Conservation (phyloP, 2,113 vertebrate species). For the Larimichthys crocea region DNA sequence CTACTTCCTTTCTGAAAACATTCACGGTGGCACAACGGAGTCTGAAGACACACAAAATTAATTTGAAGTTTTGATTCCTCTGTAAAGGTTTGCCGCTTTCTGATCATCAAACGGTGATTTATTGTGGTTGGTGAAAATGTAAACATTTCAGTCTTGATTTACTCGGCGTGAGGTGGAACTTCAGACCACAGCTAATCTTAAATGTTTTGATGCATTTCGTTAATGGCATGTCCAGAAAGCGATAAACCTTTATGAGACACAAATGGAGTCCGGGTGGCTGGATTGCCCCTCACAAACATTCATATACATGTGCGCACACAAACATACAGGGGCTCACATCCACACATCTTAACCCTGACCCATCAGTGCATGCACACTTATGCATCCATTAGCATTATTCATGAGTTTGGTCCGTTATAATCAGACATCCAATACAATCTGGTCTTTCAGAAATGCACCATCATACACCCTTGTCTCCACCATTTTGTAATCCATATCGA, state of each 20-base stretch:
- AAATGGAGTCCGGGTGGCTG: slow-evolving; percentile 21
- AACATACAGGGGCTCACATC: slow-evolving; percentile 28
- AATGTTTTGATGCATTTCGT: not conserved
- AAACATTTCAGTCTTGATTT: not conserved
- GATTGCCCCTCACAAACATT: slow-evolving; percentile 53
- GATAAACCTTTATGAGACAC: slow-evolving; percentile 33
- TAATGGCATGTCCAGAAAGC: slow-evolving; percentile 58
- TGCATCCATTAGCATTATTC: slow-evolving; percentile 49
- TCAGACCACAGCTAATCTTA: not conserved
- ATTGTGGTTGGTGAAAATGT: slow-evolving; percentile 10
- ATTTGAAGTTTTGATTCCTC: slow-evolving; percentile 8
- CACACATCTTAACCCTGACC: slow-evolving; percentile 42
- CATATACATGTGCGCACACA: slow-evolving; percentile 43
- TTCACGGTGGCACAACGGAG: slow-evolving; percentile 67
- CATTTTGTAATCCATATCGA: slow-evolving; percentile 78
- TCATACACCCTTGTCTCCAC: slow-evolving; percentile 23
- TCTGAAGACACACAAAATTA: slow-evolving; percentile 58
- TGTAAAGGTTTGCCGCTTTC: slow-evolving; percentile 29
- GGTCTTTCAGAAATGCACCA: slow-evolving; percentile 55
- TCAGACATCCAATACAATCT: slow-evolving; percentile 42
- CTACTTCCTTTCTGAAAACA: slow-evolving; percentile 56
- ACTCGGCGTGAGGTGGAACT: not conserved
- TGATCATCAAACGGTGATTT: slow-evolving; percentile 39
- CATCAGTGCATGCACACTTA: slow-evolving; percentile 53
- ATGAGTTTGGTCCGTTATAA: slow-evolving; percentile 53